These are phyloP conservation scores for Chloromyia formosa DNA, from an alignment of 2,888 invertebrate species.

Conservation along the genomic window DNA sequence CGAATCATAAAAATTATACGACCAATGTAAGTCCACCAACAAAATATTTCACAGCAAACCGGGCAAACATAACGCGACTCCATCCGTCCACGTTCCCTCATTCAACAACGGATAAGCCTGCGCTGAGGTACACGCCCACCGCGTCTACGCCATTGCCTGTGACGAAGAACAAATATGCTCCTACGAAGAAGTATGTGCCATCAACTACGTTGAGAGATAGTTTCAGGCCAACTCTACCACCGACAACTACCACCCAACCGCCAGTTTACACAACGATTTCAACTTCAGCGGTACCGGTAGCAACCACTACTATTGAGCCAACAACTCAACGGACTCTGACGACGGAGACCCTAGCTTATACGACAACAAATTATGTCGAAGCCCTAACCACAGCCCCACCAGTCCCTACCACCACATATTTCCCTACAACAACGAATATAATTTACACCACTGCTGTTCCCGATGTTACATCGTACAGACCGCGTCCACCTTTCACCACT, in stretches of 20 bases:
- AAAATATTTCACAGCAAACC: constrained; percentile 55
- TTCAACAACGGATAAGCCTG: constrained; percentile 21
- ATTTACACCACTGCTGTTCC: neutral
- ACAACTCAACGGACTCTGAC: constrained; percentile 25
- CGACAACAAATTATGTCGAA: constrained; percentile 37
- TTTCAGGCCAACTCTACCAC: constrained; percentile 59
- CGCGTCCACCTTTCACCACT: neutral
- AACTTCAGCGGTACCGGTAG: constrained; percentile 37
- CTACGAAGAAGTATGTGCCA: constrained; percentile 41
- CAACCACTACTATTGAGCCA: constrained; percentile 11
- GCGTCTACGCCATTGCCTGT: neutral
- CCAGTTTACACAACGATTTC: constrained; percentile 49
- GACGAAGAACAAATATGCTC: constrained; percentile 38
- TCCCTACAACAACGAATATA: constrained; percentile 49
- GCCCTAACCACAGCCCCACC: constrained; percentile 45
- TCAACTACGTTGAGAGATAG: constrained; percentile 53
- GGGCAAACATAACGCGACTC: constrained; percentile 54
- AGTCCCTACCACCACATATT: constrained; percentile 33
- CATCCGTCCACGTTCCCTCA: constrained; percentile 29
- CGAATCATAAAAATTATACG: constrained; percentile 65
- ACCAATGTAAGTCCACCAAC: constrained; percentile 55
- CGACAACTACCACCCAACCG: constrained; percentile 54
- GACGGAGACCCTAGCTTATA: constrained; percentile 49
- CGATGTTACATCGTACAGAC: constrained; percentile 44
- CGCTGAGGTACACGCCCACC: constrained; percentile 2